Evolutionary conservation across 2,113 vertebrate species (phyloP).

Genomic region (Coptodon bakossiorum): DNA sequence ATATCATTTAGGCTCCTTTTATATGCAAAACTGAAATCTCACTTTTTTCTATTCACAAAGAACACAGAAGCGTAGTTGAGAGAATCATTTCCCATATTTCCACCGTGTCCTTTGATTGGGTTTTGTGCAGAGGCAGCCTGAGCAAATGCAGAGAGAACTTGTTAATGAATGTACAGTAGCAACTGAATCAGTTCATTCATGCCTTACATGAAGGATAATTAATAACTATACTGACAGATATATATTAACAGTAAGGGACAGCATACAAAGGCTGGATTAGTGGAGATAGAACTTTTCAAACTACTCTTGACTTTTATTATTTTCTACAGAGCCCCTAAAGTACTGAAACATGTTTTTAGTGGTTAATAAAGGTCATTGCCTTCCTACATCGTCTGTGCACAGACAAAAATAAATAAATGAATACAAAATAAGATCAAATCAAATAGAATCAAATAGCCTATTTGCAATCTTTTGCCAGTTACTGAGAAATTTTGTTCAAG

Average conservation of each 20-base stretch:
- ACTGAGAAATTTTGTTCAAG: background rate
- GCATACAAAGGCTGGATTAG: background rate
- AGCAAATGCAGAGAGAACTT: background rate
- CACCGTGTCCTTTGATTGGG: background rate
- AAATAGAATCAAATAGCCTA: too few species aligned
- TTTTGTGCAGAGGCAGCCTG: background rate
- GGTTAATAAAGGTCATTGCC: background rate
- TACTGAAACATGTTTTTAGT: background rate
- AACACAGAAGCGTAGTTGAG: slow-evolving; percentile 46
- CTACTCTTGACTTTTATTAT: background rate
- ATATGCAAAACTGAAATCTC: background rate
- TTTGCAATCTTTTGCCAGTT: background rate
- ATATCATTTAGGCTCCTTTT: background rate
- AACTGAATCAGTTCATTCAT: slow-evolving; percentile 5
- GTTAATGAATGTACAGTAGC: background rate
- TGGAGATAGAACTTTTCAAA: background rate
- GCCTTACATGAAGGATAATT: background rate
- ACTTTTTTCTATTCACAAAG: slow-evolving; percentile 16
- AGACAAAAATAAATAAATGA: background rate
- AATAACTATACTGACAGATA: background rate
- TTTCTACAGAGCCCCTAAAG: fast-evolving
- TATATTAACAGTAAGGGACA: background rate
- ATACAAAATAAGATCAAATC: too few species aligned
- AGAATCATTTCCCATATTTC: background rate
- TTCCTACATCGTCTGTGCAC: background rate